Base-by-base conservation (phyloP, 2,113 vertebrate species). In the Terrapene triunguis region DNA sequence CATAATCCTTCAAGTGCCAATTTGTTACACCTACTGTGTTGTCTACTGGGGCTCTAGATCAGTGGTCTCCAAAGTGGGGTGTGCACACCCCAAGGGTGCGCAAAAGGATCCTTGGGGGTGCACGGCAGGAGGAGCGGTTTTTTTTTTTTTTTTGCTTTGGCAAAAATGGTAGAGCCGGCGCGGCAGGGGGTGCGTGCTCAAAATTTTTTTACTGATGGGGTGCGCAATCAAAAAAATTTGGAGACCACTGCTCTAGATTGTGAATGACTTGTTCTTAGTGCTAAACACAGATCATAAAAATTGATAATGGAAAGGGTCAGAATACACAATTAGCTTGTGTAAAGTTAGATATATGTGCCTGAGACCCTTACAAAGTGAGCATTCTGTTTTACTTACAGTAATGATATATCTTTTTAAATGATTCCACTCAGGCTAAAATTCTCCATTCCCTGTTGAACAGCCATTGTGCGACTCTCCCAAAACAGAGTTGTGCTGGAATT, bases 401-500 rank as follows among this genome's bases (percentile, higher is more conserved):
- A 92, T 92, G 96, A 95, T 80, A 44, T 84, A 93, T 95, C 87
- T 97, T 92, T 94, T 89, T 51, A 93, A 96, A 92, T 87, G 78
- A 92, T 94, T 97, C 97, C 91, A 96, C 96, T 93, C 82, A 19
- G 95, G 96, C 92, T 78, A 95, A 95, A 96, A 95, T 96, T 87
- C 91, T 24, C 81, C 93, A 94, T 96, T 94, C 97, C 96, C 97
- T 88, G 87, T 81, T 96, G 94, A 96, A 94, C 95, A 97, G 87
- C 92, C 5, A 24, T 92, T 94, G 92, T 89, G 94, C 90, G 96
- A 90, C 90, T 97, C 94, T 95, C 91, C 94, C 92, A 93, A 94
- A 96, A 93, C 90, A 86, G 89, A 89, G 95, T 97, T 97, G 94
- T 96, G 92, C 91, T 96, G 96, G 93, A 96, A 94, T 96, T 97